Evolutionary conservation across 2,113 vertebrate species (phyloP), one percentile per base, ranked within the genome.

Genomic region (Myiopsitta monachus): DNA sequence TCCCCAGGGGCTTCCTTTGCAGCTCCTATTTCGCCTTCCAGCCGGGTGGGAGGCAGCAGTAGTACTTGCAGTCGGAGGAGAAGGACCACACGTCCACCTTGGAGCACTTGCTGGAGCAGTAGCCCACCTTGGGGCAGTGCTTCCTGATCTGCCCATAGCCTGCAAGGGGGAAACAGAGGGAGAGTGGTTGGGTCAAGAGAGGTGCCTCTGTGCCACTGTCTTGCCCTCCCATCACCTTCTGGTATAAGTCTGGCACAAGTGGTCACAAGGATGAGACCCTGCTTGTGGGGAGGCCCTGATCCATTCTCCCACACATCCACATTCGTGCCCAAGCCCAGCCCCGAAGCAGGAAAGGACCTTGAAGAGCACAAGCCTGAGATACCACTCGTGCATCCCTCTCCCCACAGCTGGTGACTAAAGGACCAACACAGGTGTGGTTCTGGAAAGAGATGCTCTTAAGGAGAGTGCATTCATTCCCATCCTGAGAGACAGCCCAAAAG

Each of bases 1-100:
- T 94, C 70, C 43, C 14, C 74, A 31, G 13, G 3, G 6, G 21
- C 36, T 69, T 72, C 75, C 11, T 74, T 8, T 59, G 27, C 8
- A 3, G 66, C 74, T 51, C 49, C 46, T 88, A 94, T 30, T 96
- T 93, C 8, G 22, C 49, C 70, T 96, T 93, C 80, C 51, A 70
- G 70, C 6, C 1, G 0, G 16, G 30, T 0, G 95, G 95, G 49
- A 96, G 4, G 61, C 95, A 96, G 90, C 95, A 96, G 49, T 39
- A 78, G 54, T 16, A 18, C 75, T 91, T 82, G 87, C 95, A 96
- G 90, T 95, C 67, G 0, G 6, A 5, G 3, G 95, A 54, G 28
- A 11, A 14, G 62, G 57, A 52, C 77, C 21, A 69, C 3, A 5
- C 2, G 1, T 95, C 49, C 1, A 0, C 11, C 80, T 64, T 74